Conservation (phyloP, 2,797 vertebrate genomes). For the Vultur gryphus region DNA sequence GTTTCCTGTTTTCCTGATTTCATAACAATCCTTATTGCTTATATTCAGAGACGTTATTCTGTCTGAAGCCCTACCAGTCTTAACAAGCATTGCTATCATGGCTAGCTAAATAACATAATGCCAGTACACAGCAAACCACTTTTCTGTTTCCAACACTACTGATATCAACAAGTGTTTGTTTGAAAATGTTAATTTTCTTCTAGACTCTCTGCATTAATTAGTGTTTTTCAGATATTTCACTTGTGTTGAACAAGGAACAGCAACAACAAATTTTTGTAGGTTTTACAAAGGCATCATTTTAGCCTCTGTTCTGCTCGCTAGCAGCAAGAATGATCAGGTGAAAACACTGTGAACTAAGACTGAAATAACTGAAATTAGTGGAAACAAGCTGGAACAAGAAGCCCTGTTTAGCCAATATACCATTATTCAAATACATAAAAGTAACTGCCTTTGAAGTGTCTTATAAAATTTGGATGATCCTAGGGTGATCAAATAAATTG, state of each 20-base stretch:
- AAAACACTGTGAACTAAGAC: background rate
- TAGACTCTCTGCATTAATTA: background rate
- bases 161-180: background rate
- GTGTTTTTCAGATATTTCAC: background rate
- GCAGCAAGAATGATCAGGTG: background rate
- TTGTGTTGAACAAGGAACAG: background rate
- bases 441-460: background rate
- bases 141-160: background rate
- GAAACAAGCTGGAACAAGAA: background rate
- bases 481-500: background rate
- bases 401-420: background rate
- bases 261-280: background rate
- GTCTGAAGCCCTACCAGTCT: background rate
- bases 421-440: background rate
- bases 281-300: background rate
- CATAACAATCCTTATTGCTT: background rate
- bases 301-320: background rate
- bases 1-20: background rate
- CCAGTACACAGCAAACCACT: background rate
- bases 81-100: background rate
- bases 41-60: background rate
- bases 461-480: background rate
- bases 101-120: background rate
- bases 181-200: background rate
- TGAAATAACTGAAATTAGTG: background rate